Conservation (phyloP, 2,113 vertebrate genomes). For the Centropus bengalensis region DNA sequence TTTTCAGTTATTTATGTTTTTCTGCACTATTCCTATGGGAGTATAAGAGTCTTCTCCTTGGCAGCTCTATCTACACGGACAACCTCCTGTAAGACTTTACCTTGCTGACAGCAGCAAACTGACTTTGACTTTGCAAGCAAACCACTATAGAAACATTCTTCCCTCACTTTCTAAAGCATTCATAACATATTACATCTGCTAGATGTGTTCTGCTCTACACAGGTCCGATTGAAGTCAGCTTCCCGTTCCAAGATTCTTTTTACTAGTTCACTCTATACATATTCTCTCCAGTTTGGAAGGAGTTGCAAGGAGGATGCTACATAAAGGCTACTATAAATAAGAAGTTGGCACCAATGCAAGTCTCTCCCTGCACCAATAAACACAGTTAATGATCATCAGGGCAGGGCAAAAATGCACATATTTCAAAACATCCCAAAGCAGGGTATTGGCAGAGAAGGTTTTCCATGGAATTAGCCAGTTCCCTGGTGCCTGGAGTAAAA, state of each 20-base stretch:
- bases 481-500: not conserved
- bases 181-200: slow-evolving; percentile 1
- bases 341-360: not conserved
- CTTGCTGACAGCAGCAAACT: not conserved
- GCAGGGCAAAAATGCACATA: not conserved
- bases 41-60: not conserved
- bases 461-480: slow-evolving; percentile 21
- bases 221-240: not conserved
- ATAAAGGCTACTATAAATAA: not conserved
- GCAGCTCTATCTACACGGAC: not conserved
- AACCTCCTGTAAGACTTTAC: not conserved
- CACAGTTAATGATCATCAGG: not conserved
- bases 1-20: not conserved
- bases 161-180: not conserved
- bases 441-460: not conserved
- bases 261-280: not conserved
- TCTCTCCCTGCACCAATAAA: not conserved
- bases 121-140: not conserved
- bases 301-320: slow-evolving; percentile 25
- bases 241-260: not conserved
- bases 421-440: not conserved
- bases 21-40: not conserved
- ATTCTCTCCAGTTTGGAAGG: not conserved
- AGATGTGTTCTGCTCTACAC: not conserved
- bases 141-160: not conserved